A percentile compares a stretch with the other conserved stretches of the same genome.
Evolutionary conservation across 2,888 invertebrate genomes (phyloP).

Genomic region (Mesorhabditis belari): DNA sequence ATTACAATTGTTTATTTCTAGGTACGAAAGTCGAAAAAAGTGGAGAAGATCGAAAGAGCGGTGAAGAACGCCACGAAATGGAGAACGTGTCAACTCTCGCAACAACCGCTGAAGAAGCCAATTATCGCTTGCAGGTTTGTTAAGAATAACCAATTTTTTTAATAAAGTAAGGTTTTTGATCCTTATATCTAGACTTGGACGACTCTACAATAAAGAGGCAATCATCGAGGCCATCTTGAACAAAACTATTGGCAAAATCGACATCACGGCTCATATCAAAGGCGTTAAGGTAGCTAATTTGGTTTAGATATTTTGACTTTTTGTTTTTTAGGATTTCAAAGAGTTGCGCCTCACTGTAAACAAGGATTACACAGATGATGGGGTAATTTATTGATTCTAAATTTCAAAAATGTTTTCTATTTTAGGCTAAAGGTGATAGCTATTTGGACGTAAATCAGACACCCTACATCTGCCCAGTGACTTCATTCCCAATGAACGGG

Average conservation of each 20-base stretch:
- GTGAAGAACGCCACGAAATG: slow-evolving; percentile 86
- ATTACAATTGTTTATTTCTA: slow-evolving; percentile 56
- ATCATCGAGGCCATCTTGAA: slow-evolving; percentile 84
- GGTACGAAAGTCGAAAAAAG: slow-evolving; percentile 79
- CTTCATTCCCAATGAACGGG: slow-evolving; percentile 89
- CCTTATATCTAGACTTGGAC: slow-evolving; percentile 35
- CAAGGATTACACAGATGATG: slow-evolving; percentile 63
- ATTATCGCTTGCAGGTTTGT: slow-evolving; percentile 80
- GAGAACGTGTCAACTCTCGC: slow-evolving; percentile 85
- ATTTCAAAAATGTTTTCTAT: neutral
- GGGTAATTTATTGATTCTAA: slow-evolving; percentile 32
- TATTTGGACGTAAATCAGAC: slow-evolving; percentile 57
- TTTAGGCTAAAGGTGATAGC: slow-evolving; percentile 30
- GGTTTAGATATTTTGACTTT: too few species aligned
- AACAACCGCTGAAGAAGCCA: slow-evolving; percentile 67
- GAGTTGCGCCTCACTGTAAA: slow-evolving; percentile 77
- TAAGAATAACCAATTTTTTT: neutral
- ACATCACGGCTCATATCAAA: slow-evolving; percentile 46
- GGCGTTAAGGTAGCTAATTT: slow-evolving; percentile 18
- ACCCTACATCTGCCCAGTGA: slow-evolving; percentile 86
- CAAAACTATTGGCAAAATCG: slow-evolving; percentile 60
- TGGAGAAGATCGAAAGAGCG: slow-evolving; percentile 92
- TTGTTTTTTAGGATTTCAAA: slow-evolving; percentile 70
- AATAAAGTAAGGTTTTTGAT: neutral
- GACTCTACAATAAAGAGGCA: slow-evolving; percentile 83